Base-by-base conservation (phyloP, 2,113 vertebrate species). In the Bos indicus region DNA sequence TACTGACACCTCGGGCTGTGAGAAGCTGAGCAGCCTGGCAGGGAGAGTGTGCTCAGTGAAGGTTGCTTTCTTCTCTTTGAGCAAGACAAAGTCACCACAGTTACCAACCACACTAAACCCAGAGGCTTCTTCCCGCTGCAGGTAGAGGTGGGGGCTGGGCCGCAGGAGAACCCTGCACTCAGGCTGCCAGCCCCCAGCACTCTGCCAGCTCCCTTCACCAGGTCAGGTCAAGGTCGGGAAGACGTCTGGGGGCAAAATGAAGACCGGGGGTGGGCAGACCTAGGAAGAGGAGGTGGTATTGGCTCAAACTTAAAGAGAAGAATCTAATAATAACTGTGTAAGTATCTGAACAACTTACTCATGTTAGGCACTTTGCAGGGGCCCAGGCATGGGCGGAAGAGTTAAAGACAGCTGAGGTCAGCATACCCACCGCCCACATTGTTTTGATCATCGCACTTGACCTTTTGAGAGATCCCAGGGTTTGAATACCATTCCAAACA, bases 61-160 rank as follows among this genome's bases (percentile, higher is more conserved):
- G 40, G 19, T 56, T 40, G 43, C 80, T 87, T 96, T 94, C 84
- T 59, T 91, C 90, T 88, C 40, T 25, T 64, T 67, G 25, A 91
- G 13, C 33, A 60, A 88, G 64, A 57, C 46, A 86, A 23, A 88
- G 80, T 90, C 87, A 90, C 78, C 95, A 96, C 92, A 88, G 7
- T 43, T 30, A 60, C 46, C 95, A 86, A 46, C 77, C 86, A 84
- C 78, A 26, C 8, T 52, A 30, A 88, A 89, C 64, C 25, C 52
- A 80, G 84, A 92, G 64, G 57, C 71, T 82, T 86, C 89, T 92
- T 93, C 67, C 64, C 40, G 9, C 19, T 30, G 88, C 88, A 94
- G 93, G 88, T 62, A 91, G 95, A 40, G 92, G 82, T 67, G 60
- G 88, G 90, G 84, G 64, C 48, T 82, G 96, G 92, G 86, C 85